Conservation (phyloP, 2,797 vertebrate genomes). For the Pagetopsis macropterus region DNA sequence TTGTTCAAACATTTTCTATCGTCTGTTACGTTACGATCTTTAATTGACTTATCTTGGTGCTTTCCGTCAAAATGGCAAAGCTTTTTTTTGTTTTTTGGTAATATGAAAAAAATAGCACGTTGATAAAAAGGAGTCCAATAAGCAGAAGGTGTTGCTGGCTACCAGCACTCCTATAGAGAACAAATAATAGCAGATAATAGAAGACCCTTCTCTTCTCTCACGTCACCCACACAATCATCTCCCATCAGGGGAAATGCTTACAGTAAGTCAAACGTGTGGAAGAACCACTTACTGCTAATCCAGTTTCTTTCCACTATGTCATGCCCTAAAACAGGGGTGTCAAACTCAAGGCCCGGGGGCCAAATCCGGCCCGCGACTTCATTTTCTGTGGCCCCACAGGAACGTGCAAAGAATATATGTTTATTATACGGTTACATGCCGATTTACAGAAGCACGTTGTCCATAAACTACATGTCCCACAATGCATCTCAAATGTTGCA, state of each 20-base stretch:
- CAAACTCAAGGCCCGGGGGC: no score
- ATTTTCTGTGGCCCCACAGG: no score
- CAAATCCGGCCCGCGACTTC: no score
- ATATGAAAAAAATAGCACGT: neutral
- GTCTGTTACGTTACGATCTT: neutral
- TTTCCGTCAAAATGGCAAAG: neutral
- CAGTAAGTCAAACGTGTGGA: constrained; percentile 33
- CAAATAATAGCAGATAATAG: constrained; percentile 29
- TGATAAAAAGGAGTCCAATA: neutral
- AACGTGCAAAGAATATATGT: no score
- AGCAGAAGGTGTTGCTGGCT: constrained; percentile 8
- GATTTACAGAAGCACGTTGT: no score
- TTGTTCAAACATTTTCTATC: neutral
- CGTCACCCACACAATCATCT: constrained; percentile 22
- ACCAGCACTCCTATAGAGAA: neutral
- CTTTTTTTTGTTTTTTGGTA: neutral
- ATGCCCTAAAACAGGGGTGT: constrained; percentile 6
- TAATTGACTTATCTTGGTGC: neutral
- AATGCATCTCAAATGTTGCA: no score
- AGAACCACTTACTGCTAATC: constrained; percentile 34
- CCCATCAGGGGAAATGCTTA: constrained; percentile 13
- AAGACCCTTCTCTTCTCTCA: constrained; percentile 16
- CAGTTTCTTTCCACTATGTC: constrained; percentile 14
- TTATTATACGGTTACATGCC: no score
- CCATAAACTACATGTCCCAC: no score